Conservation (phyloP, 2,113 vertebrate species). For the Otis tarda region DNA sequence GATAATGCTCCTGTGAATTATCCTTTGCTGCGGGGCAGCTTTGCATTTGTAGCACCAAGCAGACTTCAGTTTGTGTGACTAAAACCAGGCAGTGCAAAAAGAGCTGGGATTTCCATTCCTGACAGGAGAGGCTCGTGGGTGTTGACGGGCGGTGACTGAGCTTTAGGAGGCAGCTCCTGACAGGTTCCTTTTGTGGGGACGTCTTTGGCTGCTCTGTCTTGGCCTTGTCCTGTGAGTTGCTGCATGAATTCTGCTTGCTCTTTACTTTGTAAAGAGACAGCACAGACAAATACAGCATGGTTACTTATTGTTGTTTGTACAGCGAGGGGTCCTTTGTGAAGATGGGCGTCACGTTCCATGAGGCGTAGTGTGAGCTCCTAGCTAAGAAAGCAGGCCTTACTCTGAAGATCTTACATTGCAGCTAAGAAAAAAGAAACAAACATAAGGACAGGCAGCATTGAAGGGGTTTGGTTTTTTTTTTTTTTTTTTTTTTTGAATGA, state of each 20-base stretch:
- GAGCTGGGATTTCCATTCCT: background rate
- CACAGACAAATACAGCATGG: background rate
- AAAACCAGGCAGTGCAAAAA: background rate
- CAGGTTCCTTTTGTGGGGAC: background rate
- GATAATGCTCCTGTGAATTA: slow-evolving; percentile 13
- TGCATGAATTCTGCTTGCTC: background rate
- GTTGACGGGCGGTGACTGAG: background rate
- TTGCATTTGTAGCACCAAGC: background rate
- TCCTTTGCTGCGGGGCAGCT: slow-evolving; percentile 37
- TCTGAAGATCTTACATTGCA: background rate
- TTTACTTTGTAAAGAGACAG: background rate
- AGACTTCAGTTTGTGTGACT: background rate
- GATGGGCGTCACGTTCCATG: rapidly evolving
- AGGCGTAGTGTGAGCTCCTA: background rate
- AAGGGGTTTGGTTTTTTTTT: too few relatives aligned
- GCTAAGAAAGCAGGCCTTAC: background rate
- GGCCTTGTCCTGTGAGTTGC: background rate
- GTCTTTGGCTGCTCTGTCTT: background rate
- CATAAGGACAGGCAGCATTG: too few relatives aligned
- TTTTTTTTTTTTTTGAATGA: too few relatives aligned
- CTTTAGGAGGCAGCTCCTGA: background rate
- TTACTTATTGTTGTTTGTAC: background rate
- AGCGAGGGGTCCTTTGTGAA: background rate
- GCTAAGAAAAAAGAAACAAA: too few relatives aligned
- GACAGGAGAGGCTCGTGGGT: background rate